Base-by-base conservation (phyloP, 2,888 invertebrate genomes). In the Gonocerus acuteangulatus region DNA sequence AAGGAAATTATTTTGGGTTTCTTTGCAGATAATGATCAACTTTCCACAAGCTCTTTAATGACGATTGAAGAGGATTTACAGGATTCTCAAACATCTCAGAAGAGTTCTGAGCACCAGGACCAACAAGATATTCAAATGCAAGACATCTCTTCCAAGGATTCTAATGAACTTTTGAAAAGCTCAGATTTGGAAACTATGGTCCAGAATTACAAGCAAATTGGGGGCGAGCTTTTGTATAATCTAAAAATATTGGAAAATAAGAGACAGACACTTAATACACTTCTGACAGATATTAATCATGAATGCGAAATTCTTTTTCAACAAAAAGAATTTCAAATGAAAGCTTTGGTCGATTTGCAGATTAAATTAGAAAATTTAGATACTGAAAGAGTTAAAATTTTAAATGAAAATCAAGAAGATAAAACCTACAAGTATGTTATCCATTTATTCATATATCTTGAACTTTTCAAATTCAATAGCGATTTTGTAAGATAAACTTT, bases 341-440 rank as follows among this genome's bases (percentile, higher is more conserved):
- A 57, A 19, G 42, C 15, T 32, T 44, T 57, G n/a, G 47, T 57
- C 13, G 57, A 57, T 27, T 32, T 57, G n/a, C 57, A 57, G 45
- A 57, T 57, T 36, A 45, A 32, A 45, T 45, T 57, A 32, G 57
- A 57, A 57, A 57, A 57, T 57, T 32, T 57, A 16, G 45, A 44
- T 47, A 44, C 18, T 19, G 57, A 57, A 34, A 15, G 44, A 16
- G 27, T 57, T 22, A 47, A 27, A 22, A 27, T 47, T 32, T 32
- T 19, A 23, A 22, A 57, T 13, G 47, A 47, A 57, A 45, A 44
- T 13, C 21, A 57, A 47, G 32, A 57, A 44, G 57, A 57, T 21
- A 57, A 45, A 32, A n/a, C 27, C 9, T 42, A 45, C n/a, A 57
- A 57, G 57, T 57, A 47, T n/a, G 39, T 39, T 39, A n/a, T 39